A percentile compares a stretch with the other conserved stretches of the same genome.
phyloP scores from a whole-genome alignment of 2,888 invertebrate species.

The Agrochola lychnidis region DNA sequence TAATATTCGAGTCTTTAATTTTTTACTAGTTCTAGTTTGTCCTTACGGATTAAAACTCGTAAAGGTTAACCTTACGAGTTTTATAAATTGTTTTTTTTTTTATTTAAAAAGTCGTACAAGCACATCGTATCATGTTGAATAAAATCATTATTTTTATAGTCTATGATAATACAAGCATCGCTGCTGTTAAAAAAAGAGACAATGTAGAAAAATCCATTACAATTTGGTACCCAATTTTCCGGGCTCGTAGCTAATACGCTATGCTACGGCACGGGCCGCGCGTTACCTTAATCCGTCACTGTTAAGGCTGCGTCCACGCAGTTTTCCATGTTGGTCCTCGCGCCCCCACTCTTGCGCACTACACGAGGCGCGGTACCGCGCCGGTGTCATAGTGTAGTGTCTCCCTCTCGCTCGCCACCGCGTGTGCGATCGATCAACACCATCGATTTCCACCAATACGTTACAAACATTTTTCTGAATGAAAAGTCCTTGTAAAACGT shows the following conservation, averaged over 20 bases:
- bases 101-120: neutral
- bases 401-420: constrained; percentile 81
- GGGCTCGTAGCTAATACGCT: constrained; percentile 4
- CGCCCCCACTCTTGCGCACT: constrained; percentile 82
- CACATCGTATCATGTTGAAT: neutral
- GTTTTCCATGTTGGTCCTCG: constrained; percentile 83
- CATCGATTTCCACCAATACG: constrained; percentile 78
- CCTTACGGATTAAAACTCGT: neutral
- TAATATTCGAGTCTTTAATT: neutral
- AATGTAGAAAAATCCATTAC: neutral
- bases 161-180: neutral
- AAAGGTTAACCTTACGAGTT: no score
- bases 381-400: constrained; percentile 77
- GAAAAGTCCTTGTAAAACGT: constrained; percentile 83
- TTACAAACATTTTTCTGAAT: constrained; percentile 87
- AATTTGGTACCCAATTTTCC: constrained; percentile 25
- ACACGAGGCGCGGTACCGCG: constrained; percentile 67
- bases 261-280: constrained; percentile 9
- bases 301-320: constrained; percentile 79
- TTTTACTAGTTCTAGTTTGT: no score
- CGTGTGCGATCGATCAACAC: constrained; percentile 80
- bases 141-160: neutral
- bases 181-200: neutral
- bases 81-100: no score
- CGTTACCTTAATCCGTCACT: constrained; percentile 59